A percentile compares a stretch with the other conserved stretches of the same genome.
Evolutionary conservation across 2,113 vertebrate species (phyloP).

Genomic region (Salvelinus namaycush): DNA sequence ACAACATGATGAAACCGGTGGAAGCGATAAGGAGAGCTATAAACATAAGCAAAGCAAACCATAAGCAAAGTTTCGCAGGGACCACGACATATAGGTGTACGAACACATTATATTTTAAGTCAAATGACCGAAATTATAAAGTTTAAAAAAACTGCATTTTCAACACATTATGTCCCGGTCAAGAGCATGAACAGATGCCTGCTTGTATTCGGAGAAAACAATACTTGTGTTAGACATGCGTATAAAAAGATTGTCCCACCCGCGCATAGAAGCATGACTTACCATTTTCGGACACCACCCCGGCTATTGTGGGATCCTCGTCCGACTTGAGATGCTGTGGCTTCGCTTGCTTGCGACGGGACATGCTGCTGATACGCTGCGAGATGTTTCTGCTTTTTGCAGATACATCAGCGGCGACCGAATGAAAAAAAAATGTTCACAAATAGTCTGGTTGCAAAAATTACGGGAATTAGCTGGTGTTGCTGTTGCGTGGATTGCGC

Average conservation of each 20-base stretch:
- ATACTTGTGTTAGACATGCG: not conserved
- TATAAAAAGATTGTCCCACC: not conserved
- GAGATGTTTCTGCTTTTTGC: conserved; percentile 83
- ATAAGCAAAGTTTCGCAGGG: no score
- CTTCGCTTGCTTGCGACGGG: conserved; percentile 99
- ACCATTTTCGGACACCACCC: conserved; percentile 90
- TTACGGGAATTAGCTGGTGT: conserved; percentile 70
- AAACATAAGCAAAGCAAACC: no score
- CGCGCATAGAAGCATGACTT: conserved; percentile 59
- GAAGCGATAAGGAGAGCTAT: no score
- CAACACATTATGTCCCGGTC: no score
- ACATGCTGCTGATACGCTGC: conserved; percentile 89
- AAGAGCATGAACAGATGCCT: not conserved
- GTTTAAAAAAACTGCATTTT: no score
- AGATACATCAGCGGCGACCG: conserved; percentile 88
- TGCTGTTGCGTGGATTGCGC: conserved; percentile 84
- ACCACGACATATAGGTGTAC: no score
- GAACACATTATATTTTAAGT: no score
- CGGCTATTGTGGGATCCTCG: conserved; percentile 87
- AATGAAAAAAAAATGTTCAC: conserved; percentile 67
- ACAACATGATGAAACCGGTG: no score
- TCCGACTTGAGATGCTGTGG: conserved; percentile 98
- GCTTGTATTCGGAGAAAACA: not conserved
- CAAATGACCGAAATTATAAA: no score
- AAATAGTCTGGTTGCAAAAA: conserved; percentile 68